A percentile compares a stretch with the other conserved stretches of the same genome.
Evolutionary conservation across 1,140 invertebrate species (phyloP).

Genomic region (Hetaerina americana): DNA sequence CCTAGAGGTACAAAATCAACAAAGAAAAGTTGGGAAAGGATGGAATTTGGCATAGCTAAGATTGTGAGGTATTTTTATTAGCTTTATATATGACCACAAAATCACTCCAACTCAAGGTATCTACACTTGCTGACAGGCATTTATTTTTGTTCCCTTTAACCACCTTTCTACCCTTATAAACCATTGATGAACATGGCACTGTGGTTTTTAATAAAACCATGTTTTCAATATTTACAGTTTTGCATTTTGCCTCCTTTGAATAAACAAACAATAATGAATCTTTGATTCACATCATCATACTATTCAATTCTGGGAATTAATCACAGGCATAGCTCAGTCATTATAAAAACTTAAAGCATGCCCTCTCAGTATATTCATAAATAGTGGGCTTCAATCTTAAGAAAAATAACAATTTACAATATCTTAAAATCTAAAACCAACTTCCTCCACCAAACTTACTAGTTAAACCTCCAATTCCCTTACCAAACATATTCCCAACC

Average conservation of each 20-base stretch:
- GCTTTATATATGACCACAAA: background rate
- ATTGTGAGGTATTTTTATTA: background rate
- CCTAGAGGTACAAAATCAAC: background rate
- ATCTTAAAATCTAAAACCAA: conserved; percentile 42
- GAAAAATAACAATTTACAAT: conserved; percentile 11
- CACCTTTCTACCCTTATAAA: background rate
- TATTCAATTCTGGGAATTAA: conserved; percentile 7
- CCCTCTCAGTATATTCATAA: conserved; percentile 10
- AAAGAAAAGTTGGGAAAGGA: background rate
- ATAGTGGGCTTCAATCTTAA: conserved; percentile 7
- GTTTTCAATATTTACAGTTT: background rate
- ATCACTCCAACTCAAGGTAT: background rate
- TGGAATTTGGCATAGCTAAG: background rate
- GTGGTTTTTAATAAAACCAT: conserved; percentile 1
- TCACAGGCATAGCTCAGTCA: conserved; percentile 18
- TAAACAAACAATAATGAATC: background rate
- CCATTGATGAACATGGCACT: background rate
- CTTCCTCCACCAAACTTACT: conserved; percentile 59
- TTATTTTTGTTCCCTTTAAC: background rate
- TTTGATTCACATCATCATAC: background rate
- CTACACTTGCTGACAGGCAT: background rate
- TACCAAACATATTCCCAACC: conserved; percentile 69
- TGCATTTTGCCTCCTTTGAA: background rate
- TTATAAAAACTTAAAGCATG: conserved; percentile 15
- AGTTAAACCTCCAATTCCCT: conserved; percentile 66